Percentiles rank a stretch among this genome's conserved stretches.
phyloP scores from a whole-genome alignment of 2,888 invertebrate species.

The Lacanobia wlatinum region DNA sequence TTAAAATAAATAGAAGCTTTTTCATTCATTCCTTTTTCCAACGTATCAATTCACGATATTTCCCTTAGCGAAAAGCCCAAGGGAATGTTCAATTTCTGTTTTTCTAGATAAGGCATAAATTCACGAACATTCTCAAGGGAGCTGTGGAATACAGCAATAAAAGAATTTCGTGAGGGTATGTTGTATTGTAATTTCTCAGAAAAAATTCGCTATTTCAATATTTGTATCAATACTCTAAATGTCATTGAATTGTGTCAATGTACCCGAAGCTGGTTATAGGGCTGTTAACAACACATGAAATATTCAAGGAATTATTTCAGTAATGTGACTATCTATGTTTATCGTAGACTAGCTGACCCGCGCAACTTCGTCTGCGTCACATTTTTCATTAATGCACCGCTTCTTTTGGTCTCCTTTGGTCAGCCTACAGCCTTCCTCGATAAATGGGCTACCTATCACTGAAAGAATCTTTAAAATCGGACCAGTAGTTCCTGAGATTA shows the following conservation, averaged over 20 bases:
- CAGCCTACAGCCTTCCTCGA: too few species aligned
- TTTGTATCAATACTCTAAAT: constrained; percentile 8
- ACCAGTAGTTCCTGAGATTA: too few species aligned
- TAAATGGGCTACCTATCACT: too few species aligned
- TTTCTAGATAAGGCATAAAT: constrained; percentile 47
- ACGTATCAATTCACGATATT: constrained; percentile 50
- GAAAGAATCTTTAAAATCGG: too few species aligned
- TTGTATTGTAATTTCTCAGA: constrained; percentile 22
- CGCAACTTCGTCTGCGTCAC: too few species aligned
- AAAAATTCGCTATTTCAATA: constrained; percentile 8
- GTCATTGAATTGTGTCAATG: not conserved
- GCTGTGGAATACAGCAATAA: constrained; percentile 42
- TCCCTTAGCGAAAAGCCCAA: constrained; percentile 20
- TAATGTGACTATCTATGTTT: constrained; percentile 13
- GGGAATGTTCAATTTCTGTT: constrained; percentile 38
- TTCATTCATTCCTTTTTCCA: constrained; percentile 33
- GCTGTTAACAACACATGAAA: constrained; percentile 17
- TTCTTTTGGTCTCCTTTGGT: too few species aligned
- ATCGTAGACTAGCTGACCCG: too few species aligned
- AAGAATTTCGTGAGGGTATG: constrained; percentile 19
- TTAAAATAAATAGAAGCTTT: constrained; percentile 19
- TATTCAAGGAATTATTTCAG: constrained; percentile 34
- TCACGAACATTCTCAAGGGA: constrained; percentile 32
- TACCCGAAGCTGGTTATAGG: not conserved
- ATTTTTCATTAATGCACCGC: too few species aligned